Percentiles rank a stretch among this genome's conserved stretches.
Conservation (phyloP, 2,888 invertebrate genomes). For the Drosophila lutescens region DNA sequence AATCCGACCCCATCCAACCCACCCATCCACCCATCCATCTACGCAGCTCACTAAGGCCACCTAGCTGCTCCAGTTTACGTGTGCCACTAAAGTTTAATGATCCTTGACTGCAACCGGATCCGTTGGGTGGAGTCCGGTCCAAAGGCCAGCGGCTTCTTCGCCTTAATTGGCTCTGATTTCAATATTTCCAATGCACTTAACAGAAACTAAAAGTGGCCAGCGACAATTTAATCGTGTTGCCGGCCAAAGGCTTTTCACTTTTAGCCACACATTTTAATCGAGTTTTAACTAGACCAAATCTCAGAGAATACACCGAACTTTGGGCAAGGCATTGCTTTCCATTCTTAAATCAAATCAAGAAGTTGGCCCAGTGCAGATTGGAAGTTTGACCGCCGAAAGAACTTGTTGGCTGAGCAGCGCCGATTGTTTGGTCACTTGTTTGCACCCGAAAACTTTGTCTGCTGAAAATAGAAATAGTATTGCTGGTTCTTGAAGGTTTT, state of each 20-base stretch:
- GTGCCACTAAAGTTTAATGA: slow-evolving; percentile 68
- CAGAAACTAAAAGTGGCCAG: slow-evolving; percentile 23
- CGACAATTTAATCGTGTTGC: slow-evolving; percentile 8
- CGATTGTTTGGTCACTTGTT: slow-evolving; percentile 20
- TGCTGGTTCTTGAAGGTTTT: background rate
- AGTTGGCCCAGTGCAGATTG: slow-evolving; percentile 16
- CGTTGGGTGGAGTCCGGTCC: slow-evolving; percentile 34
- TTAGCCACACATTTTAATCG: slow-evolving; percentile 16
- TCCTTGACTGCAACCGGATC: slow-evolving; percentile 75
- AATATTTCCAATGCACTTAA: slow-evolving; percentile 25
- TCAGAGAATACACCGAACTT: background rate
- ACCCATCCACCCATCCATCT: background rate
- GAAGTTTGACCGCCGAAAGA: slow-evolving; percentile 9
- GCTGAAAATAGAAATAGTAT: background rate
- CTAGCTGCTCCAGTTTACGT: slow-evolving; percentile 27
- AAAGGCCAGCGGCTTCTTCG: slow-evolving; percentile 22
- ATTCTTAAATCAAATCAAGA: slow-evolving; percentile 13
- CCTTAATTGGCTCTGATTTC: slow-evolving; percentile 44
- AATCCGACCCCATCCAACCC: slow-evolving; percentile 51
- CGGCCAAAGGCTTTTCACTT: slow-evolving; percentile 20
- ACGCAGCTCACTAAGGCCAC: background rate
- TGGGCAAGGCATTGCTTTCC: slow-evolving; percentile 11
- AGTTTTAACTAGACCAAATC: slow-evolving; percentile 9
- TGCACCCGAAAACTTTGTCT: slow-evolving; percentile 19
- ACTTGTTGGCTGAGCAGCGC: background rate